Base-by-base conservation (phyloP, 2,888 invertebrate species). In the Apamea crenata region DNA sequence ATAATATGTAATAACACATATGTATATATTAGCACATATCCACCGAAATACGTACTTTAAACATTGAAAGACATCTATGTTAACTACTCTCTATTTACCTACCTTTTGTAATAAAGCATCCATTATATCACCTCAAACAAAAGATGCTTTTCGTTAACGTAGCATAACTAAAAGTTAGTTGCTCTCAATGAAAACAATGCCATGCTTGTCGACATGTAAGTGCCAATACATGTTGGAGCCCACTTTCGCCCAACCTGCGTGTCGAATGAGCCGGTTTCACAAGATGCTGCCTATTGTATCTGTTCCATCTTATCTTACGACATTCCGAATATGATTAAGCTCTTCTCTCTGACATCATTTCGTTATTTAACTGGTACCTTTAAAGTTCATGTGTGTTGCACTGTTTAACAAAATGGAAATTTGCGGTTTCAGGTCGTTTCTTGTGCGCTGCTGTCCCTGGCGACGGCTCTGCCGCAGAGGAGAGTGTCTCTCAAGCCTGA, bases 201-300 rank as follows among this genome's bases (percentile, higher is more conserved):
- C 89, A 89, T 92, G 87, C 91, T 91, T 92, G 93, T 92, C 91
- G 91, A 90, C 92, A 93, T 94, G 92, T 91, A 91, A 93, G 91
- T 92, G 92, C 89, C 94, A 92, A 95, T 95, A 93, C 92, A 92
- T 91, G 92, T 91, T 90, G 91, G 93, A 88, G 92, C 92, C 93
- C 92, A 95, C 96, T 96, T 97, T 96, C 96, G 96, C 96, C 96
- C 95, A 94, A 94, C 93, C 93, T 93, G 95, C 94, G 95, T 96
- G 94, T 93, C 94, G 95, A 95, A 94, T 92, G 93, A 93, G 93
- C 93, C 92, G 92, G 93, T 94, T 96, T 95, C 96, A 94, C 94
- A 95, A 96, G 93, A 94, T 91, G 90, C 92, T 92, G 92, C 93
- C 95, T 94, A 96, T 97, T 96, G 96, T 96, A 96, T 94, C 94